These are phyloP conservation scores for Ophiodon elongatus DNA, from an alignment of 2,113 vertebrate species.

Conservation along the genomic window DNA sequence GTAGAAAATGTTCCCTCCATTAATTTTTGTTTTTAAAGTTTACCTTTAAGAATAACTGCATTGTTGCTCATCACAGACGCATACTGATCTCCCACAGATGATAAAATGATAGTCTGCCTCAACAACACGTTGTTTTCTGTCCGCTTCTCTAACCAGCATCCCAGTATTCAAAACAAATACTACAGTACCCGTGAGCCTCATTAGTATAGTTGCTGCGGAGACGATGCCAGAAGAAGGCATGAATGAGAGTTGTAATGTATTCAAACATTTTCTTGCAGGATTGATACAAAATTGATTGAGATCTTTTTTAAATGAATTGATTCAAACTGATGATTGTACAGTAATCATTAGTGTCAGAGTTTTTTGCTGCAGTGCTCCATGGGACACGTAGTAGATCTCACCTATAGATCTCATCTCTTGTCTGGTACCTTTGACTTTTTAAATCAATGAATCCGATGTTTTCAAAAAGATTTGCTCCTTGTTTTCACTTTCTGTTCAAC, in stretches of 20 bases:
- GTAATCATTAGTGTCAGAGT: not conserved
- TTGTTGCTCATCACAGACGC: too few relatives aligned
- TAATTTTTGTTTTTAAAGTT: not conserved
- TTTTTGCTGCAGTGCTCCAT: not conserved
- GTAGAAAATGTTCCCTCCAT: too few relatives aligned
- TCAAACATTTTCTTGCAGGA: not conserved
- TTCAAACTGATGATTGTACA: not conserved
- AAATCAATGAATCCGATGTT: not conserved
- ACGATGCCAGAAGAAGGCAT: not conserved
- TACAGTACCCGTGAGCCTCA: not conserved
- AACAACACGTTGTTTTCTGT: not conserved
- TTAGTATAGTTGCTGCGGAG: not conserved
- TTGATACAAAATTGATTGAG: conserved; percentile 1
- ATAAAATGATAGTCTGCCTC: not conserved
- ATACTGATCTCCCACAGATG: not conserved
- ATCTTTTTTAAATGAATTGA: not conserved
- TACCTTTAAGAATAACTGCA: not conserved
- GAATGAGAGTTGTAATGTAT: not conserved
- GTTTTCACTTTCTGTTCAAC: not conserved
- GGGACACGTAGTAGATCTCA: not conserved
- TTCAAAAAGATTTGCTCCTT: not conserved
- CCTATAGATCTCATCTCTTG: not conserved
- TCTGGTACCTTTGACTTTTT: not conserved
- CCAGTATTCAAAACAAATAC: not conserved
- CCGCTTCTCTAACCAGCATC: not conserved